Percentiles rank a stretch among this genome's conserved stretches.
phyloP scores from a whole-genome alignment of 2,113 vertebrate genomes.

The Henicopernis longicauda region DNA sequence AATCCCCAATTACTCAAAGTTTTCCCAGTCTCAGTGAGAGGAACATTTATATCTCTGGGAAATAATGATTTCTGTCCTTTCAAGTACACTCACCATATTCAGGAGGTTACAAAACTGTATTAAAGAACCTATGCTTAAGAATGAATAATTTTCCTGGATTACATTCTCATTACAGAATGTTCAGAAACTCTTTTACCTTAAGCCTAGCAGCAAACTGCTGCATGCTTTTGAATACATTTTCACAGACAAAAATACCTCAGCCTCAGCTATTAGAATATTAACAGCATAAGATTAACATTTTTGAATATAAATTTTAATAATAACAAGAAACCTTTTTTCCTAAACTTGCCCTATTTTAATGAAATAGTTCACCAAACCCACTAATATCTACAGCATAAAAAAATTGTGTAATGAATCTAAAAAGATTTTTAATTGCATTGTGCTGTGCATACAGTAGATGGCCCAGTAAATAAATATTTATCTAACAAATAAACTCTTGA shows the following conservation, averaged over 20 bases:
- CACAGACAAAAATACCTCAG: slow-evolving; percentile 12
- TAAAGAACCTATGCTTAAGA: slow-evolving; percentile 26
- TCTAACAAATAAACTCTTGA: not conserved
- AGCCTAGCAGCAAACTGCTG: slow-evolving; percentile 10
- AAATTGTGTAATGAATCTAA: not conserved
- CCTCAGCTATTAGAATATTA: slow-evolving; percentile 23
- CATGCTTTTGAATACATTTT: slow-evolving; percentile 62
- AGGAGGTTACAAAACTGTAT: slow-evolving; percentile 36
- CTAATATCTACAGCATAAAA: not conserved
- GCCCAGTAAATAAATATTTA: not conserved
- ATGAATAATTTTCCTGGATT: slow-evolving; percentile 60
- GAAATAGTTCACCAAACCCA: not conserved
- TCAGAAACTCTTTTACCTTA: slow-evolving; percentile 49
- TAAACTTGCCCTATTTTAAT: not conserved
- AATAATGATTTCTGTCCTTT: slow-evolving; percentile 44
- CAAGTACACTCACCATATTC: slow-evolving; percentile 22
- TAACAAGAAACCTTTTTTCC: not conserved
- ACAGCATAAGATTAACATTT: slow-evolving; percentile 1
- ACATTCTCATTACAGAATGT: slow-evolving; percentile 55
- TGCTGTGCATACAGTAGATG: not conserved
- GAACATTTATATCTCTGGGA: slow-evolving; percentile 26
- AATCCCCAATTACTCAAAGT: slow-evolving; percentile 28
- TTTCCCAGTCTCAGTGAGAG: not conserved
- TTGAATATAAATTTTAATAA: not conserved
- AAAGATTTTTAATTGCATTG: not conserved